These are phyloP conservation scores for Cuniculus paca DNA, from an alignment of 2,797 vertebrate species.

Conservation along the genomic window DNA sequence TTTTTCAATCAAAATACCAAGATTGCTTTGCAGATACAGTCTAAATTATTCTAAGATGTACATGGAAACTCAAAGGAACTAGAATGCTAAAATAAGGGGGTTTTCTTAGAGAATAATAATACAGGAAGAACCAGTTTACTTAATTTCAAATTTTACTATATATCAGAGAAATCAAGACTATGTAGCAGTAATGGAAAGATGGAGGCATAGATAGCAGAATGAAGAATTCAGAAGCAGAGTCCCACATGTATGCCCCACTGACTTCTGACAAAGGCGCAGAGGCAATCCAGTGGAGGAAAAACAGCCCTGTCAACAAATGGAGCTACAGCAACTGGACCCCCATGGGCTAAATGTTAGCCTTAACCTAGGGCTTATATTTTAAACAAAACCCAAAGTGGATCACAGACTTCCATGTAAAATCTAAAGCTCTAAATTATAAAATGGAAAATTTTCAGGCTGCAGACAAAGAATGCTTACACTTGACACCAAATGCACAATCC, in stretches of 20 bases:
- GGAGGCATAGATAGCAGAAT: not conserved
- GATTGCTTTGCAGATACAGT: not conserved
- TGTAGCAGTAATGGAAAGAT: not conserved
- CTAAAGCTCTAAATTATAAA: not conserved
- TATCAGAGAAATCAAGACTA: not conserved
- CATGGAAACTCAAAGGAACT: slow-evolving; percentile 12
- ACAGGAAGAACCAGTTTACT: not conserved
- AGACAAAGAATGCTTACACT: not conserved
- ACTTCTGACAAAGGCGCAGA: not conserved
- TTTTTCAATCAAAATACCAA: not conserved
- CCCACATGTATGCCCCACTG: not conserved
- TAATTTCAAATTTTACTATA: not conserved
- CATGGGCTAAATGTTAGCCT: not conserved
- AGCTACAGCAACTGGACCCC: not conserved
- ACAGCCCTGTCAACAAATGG: not conserved
- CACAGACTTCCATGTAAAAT: not conserved
- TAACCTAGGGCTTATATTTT: not conserved
- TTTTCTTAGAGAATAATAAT: not conserved
- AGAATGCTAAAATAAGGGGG: not conserved
- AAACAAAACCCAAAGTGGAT: not conserved
- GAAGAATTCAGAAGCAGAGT: not conserved
- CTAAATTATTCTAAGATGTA: not conserved
- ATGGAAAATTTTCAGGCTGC: not conserved
- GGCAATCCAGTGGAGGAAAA: not conserved
- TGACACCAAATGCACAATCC: not conserved